A percentile compares a stretch with the other conserved stretches of the same genome.
phyloP scores from a whole-genome alignment of 37 sponge, comb jelly and placozoan species.

The Mnemiopsis leidyi region DNA sequence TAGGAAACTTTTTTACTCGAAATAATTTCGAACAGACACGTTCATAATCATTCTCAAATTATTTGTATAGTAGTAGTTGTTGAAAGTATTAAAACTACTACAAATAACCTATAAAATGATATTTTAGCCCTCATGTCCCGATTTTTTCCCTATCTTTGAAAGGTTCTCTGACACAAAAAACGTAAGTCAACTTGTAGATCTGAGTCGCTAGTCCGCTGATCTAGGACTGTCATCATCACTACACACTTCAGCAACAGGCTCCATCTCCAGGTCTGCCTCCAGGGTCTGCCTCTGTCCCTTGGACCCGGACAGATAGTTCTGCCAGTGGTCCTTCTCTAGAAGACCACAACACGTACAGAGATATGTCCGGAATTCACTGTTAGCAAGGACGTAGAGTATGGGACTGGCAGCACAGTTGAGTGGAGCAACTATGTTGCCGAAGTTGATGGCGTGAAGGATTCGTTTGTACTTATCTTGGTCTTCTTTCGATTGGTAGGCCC shows the following conservation, averaged over 20 bases:
- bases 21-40: too few relatives aligned
- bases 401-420: constrained; percentile 49
- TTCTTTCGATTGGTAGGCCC: neutral
- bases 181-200: too few relatives aligned
- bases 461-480: neutral
- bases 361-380: neutral
- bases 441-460: neutral
- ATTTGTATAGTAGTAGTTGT: too few relatives aligned
- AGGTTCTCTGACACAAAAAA: too few relatives aligned
- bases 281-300: neutral
- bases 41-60: too few relatives aligned
- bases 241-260: neutral
- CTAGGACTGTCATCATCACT: neutral
- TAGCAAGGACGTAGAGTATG: constrained; percentile 22
- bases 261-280: neutral
- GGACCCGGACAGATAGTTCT: neutral
- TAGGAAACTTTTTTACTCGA: too few relatives aligned
- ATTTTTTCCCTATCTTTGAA: too few relatives aligned
- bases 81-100: too few relatives aligned
- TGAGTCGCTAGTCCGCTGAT: too few relatives aligned
- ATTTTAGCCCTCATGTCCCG: too few relatives aligned
- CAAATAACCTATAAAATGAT: too few relatives aligned
- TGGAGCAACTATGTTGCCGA: neutral
- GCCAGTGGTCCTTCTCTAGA: neutral
- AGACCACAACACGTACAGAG: neutral